Conservation (phyloP, 2,113 vertebrate genomes). For the Hemichromis elongatus region DNA sequence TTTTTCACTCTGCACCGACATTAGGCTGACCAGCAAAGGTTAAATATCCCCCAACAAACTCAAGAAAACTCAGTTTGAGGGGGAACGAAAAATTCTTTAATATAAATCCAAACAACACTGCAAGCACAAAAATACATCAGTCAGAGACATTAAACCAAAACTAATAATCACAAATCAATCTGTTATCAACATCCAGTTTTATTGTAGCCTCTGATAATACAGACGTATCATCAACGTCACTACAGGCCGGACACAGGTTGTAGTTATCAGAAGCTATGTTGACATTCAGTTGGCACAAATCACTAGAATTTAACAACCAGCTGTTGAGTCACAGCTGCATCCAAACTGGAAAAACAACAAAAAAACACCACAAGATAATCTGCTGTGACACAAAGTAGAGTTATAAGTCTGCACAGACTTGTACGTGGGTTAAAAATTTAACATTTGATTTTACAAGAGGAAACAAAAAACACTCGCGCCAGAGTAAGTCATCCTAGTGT, state of each 20-base stretch:
- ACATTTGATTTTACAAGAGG: not conserved
- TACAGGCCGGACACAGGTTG: not conserved
- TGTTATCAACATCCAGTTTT: conserved; percentile 47
- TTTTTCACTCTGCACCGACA: not conserved
- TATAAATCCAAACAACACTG: not conserved
- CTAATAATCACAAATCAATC: not conserved
- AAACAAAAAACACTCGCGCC: not conserved
- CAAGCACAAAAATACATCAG: not conserved
- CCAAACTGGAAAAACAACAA: not conserved
- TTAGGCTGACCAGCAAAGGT: not conserved
- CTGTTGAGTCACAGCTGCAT: not conserved
- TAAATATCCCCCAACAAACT: not conserved
- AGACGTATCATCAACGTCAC: conserved; percentile 3
- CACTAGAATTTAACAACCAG: conserved; percentile 48
- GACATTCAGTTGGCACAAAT: conserved; percentile 73
- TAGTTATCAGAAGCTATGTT: conserved; percentile 43
- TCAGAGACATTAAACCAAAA: not conserved
- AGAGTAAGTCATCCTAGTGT: not conserved
- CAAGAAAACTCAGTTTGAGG: not conserved
- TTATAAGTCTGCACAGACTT: not conserved
- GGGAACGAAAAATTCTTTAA: fast-evolving
- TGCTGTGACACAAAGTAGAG: conserved; percentile 9
- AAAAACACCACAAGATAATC: not conserved
- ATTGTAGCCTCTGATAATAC: conserved; percentile 38
- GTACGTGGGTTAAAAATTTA: not conserved